Base-by-base conservation (phyloP, 2,113 vertebrate species). In the Channa maculata region DNA sequence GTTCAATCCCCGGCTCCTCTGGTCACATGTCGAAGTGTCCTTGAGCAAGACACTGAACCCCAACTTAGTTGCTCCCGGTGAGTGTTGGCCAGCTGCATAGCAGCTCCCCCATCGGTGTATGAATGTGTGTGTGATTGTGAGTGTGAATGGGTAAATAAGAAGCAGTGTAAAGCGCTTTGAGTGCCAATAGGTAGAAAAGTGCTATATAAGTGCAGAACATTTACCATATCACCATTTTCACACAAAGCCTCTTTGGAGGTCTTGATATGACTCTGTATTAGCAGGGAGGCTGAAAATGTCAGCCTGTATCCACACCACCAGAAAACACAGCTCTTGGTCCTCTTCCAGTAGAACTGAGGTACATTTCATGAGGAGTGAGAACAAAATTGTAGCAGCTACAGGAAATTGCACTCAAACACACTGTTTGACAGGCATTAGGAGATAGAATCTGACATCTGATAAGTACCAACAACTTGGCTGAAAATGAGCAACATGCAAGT, bases 321-420 rank as follows among this genome's bases (percentile, higher is more conserved):
- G 69, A 53, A 80, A 59, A 66, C 48, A 9, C 24, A 64, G 55
- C 50, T 57, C 54, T 70, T 87, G 76, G 83, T 69, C 36, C 46
- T 41, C 36, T 50, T 84, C 65, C 81, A 83, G 60, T 66, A 62
- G 71, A 77, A 46, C 63, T 76, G 61, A 36, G 10, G 68, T 10
- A 58, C n/a, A 45, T 10, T 76, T 80, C 52, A 71, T 5, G 37
- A 53, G 24, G 57, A 79, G 64, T 80, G 69, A 78, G 70, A 75
- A 46, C 57, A 65, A 80, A 84, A 88, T 80, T 41, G 67, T n/a
- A 63, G 45, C 55, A 45, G 44, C 75, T 62, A 73, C 85, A 89
- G 83, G 83, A 86, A 89, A 85, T 77, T 82, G 36, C 67, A n/a
- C 66, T 70, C 60, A 75, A 85, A 85, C 15, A n/a, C 69, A 57